Conservation (phyloP, 2,888 invertebrate species). For the Drosophila limbata region DNA sequence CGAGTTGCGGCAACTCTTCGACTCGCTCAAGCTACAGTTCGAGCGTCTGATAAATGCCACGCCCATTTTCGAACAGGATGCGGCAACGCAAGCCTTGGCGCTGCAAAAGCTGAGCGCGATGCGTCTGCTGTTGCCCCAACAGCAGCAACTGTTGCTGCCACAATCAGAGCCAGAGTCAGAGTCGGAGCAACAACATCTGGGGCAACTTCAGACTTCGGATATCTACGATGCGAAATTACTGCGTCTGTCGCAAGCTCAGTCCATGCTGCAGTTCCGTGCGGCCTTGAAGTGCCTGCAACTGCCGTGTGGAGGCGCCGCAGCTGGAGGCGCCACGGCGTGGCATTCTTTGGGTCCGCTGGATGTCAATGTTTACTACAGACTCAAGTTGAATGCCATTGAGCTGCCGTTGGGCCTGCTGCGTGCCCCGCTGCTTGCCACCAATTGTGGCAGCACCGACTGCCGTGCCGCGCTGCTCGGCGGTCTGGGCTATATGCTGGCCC, state of each 20-base stretch:
- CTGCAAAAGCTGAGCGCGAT: conserved; percentile 74
- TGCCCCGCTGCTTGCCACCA: conserved; percentile 61
- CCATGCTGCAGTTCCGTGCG: conserved; percentile 42
- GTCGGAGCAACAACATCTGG: no score
- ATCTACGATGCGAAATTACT: conserved; percentile 74
- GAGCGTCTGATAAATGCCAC: conserved; percentile 71
- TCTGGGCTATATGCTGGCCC: conserved; percentile 79
- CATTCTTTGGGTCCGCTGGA: conserved; percentile 64
- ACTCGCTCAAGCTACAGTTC: conserved; percentile 72
- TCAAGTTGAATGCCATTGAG: conserved; percentile 79
- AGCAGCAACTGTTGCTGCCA: background rate
- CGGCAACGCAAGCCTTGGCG: conserved; percentile 58
- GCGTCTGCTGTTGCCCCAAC: conserved; percentile 68
- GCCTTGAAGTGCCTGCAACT: conserved; percentile 44
- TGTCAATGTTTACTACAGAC: conserved; percentile 82
- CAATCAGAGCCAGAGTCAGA: background rate
- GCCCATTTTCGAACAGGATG: conserved; percentile 67
- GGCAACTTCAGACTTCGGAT: background rate
- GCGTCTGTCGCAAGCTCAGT: conserved; percentile 56
- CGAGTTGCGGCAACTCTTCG: conserved; percentile 62
- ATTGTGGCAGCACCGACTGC: no score
- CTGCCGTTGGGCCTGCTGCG: conserved; percentile 81
- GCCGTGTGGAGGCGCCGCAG: conserved; percentile 30
- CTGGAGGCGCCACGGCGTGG: background rate
- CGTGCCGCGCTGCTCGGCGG: conserved; percentile 68